Base-by-base conservation (phyloP, 64 coral and sea anemone genomes). In the Trachythela sp. region DNA sequence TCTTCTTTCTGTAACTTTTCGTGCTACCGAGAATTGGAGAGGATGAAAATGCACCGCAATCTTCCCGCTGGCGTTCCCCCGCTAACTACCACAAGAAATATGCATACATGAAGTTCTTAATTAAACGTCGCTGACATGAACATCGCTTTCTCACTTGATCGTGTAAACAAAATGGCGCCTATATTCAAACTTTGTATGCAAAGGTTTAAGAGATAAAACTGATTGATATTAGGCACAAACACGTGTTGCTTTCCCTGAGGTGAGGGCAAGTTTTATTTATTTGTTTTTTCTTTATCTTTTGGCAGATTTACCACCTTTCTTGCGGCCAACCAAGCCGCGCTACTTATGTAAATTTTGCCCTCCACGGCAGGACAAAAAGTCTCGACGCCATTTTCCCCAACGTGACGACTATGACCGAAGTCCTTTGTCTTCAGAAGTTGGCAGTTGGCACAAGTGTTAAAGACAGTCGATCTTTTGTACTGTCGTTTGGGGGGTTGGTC, bases 331-430 rank as follows among this genome's bases (percentile, higher is more conserved):
- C 75, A 80, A 8, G 31, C 33, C 3, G 31, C 75, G 27, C 34
- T 80, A 34, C 6, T 80, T 30, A 18, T 9, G 20, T 34, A 80
- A 15, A 34, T n/a, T 80, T 80, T 84, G 0, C 83, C 89, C 39
- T 90, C 52, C 9, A 85, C 52, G 15, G 49, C 36, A 45, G 89
- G 89, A 39, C 90, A 86, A 36, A 49, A 91, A 0, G 84, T 91
- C 26, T 91, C 64, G 0, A 54, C 32, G 11, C 54, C 26, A 10
- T 68, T 86, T 10, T 86, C 51, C 9, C 89, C 84, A 30, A 91
- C 64, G 36, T 91, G 89, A 14, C 89, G 68, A 29, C 84, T 91
- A 56, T 91, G 84, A 17, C 89, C 89, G 43, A 91, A 91, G 2
- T 91, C 84, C 32, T 91, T 86, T 2, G 84, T 91, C 37, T 91